Conservation (phyloP, 2,888 invertebrate species). For the Bombylius discolor region DNA sequence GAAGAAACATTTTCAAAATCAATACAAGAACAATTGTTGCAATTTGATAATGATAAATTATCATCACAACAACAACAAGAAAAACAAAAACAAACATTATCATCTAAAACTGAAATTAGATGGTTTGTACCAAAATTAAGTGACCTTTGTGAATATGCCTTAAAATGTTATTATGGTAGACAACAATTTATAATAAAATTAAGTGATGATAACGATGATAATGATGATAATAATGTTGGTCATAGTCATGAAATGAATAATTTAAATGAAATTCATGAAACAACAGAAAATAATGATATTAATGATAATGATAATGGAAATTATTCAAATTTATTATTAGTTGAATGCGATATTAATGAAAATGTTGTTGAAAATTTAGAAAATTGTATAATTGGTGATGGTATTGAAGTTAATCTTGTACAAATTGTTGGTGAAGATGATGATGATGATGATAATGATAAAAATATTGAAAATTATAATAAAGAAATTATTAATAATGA, state of each 20-base stretch:
- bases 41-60: too few species aligned
- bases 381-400: not conserved
- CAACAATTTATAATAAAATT: constrained; percentile 5
- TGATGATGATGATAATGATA: constrained; percentile 12
- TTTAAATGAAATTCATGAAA: constrained; percentile 25
- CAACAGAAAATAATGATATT: constrained; percentile 24
- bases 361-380: constrained; percentile 22
- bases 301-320: not conserved
- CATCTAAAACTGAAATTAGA: not conserved
- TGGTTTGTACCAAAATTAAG: constrained; percentile 32
- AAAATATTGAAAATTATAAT: not conserved
- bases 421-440: constrained; percentile 23
- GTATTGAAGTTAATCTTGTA: constrained; percentile 17
- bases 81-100: not conserved
- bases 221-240: constrained; percentile 16
- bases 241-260: constrained; percentile 31
- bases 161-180: constrained; percentile 32
- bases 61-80: not conserved
- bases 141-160: constrained; percentile 38
- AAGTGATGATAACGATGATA: constrained; percentile 4
- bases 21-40: not conserved
- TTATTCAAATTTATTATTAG: constrained; percentile 26
- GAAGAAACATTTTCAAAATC: not conserved
- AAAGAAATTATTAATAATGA: constrained; percentile 8
- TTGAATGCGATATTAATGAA: constrained; percentile 36